phyloP scores from a whole-genome alignment of 2,113 vertebrate genomes.

The Genyomyrus donnyi region DNA sequence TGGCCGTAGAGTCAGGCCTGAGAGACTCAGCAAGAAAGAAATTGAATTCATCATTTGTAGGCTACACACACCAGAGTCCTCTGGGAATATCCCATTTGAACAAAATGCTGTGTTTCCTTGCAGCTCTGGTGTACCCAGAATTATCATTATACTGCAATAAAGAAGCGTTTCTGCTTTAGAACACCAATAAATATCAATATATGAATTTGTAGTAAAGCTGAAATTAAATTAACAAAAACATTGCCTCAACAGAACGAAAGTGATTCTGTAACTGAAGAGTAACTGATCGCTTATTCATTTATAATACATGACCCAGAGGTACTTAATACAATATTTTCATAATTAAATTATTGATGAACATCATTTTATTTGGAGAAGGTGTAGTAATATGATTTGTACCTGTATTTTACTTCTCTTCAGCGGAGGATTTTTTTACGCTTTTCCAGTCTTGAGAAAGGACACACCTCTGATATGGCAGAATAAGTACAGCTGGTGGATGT shows the following conservation, averaged over 20 bases:
- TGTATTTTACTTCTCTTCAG: not conserved
- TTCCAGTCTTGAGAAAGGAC: not conserved
- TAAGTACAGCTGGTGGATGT: not conserved
- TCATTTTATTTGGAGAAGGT: not conserved
- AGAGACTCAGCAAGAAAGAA: slow-evolving; percentile 25
- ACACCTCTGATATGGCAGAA: not conserved
- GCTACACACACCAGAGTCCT: slow-evolving; percentile 20
- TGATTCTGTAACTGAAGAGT: not conserved
- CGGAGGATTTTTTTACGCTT: not conserved
- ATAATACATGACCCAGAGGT: not conserved
- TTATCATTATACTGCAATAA: slow-evolving; percentile 3
- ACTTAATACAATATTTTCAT: not conserved
- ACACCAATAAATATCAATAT: not conserved
- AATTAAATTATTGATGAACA: not conserved
- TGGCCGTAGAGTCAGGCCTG: slow-evolving; percentile 23
- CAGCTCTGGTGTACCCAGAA: slow-evolving; percentile 1
- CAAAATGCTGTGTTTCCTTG: slow-evolving; percentile 21
- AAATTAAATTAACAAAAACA: not conserved
- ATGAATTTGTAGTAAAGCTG: not conserved
- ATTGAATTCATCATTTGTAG: slow-evolving; percentile 33
- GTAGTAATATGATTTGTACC: not conserved
- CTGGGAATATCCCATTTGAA: slow-evolving; percentile 27
- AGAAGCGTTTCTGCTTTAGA: not conserved
- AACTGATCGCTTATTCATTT: not conserved
- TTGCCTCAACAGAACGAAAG: not conserved